Conservation (phyloP, 2,888 invertebrate genomes). For the Xylophagus ater region DNA sequence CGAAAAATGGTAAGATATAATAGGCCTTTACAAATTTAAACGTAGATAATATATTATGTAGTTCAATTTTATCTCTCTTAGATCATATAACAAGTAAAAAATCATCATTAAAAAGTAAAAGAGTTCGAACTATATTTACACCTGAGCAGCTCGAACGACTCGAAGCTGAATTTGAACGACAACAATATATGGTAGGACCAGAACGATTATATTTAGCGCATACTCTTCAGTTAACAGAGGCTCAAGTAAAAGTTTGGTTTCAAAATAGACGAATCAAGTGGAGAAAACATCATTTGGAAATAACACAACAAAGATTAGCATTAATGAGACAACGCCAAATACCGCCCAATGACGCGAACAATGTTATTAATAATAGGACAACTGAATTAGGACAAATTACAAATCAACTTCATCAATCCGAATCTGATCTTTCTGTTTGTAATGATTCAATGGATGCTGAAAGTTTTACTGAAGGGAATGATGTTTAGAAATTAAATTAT, state of each 20-base stretch:
- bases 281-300: conserved; percentile 88
- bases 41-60: background rate
- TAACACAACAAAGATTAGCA: conserved; percentile 76
- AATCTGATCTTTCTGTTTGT: conserved; percentile 38
- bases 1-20: conserved; percentile 17
- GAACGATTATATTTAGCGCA: conserved; percentile 81
- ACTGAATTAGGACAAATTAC: background rate
- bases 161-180: conserved; percentile 89
- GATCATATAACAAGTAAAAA: conserved; percentile 36
- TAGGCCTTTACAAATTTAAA: background rate
- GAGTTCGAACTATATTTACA: conserved; percentile 92
- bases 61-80: conserved; percentile 21
- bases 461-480: conserved; percentile 34
- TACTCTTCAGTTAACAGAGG: conserved; percentile 36
- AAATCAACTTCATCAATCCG: conserved; percentile 22
- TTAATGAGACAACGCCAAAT: conserved; percentile 39
- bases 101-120: conserved; percentile 54
- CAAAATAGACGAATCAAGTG: conserved; percentile 85
- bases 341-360: conserved; percentile 17
- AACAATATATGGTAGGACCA: conserved; percentile 97
- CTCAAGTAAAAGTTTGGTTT: conserved; percentile 81
- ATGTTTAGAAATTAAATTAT: no score
- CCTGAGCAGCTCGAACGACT: conserved; percentile 89
- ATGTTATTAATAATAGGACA: conserved; percentile 1
- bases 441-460: conserved; percentile 38